Evolutionary conservation across 2,888 invertebrate genomes (phyloP), one percentile per base, ranked within the genome.

Genomic region (Phyllotreta striolata): DNA sequence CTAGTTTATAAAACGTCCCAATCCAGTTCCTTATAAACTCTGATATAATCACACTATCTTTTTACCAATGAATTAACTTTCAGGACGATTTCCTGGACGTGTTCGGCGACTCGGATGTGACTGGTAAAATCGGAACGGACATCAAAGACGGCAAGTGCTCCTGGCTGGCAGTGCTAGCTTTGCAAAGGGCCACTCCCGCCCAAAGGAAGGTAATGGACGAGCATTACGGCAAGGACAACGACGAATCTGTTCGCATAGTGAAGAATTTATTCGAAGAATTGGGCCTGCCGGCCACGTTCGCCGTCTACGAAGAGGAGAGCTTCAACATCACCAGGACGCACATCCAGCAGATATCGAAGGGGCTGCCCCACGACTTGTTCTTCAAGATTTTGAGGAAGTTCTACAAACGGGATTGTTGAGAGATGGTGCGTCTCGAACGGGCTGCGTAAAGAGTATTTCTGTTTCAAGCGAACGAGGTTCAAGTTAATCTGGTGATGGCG

Each of bases 101-200:
- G 78, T 98, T 91, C 79, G 97, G 96, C 0, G 90, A 96, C 79
- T 88, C 92, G 10, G 84, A 87, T 6, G 85, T 92, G 1, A 96
- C 91, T 0, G 98, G 98, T 6, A 99, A 98, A 84, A 84, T 87
- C 41, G 94, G 96, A 38, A 92, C 90, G 0, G 98, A 98, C 78
- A 97, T 99, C 72, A 88, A 91, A 82, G 96, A 97, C 73, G 96
- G 96, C 38, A 98, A 98, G 83, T 98, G 98, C 82, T 90, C 95
- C 0, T 99, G 98, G 98, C 83, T 97, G 38, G 89, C 93, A 1
- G 93, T 96, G 0, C 91, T 93, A 0, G 96, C 96, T 7, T 83
- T 96, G 66, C 91, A 95, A 79, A 85, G 91, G 59, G 92, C 91
- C 0, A 87, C 86, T 49, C 84, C 88, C 0, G 83, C 86, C 3